Evolutionary conservation across 2,888 invertebrate genomes (phyloP).

Genomic region (Homarus gammarus): DNA sequence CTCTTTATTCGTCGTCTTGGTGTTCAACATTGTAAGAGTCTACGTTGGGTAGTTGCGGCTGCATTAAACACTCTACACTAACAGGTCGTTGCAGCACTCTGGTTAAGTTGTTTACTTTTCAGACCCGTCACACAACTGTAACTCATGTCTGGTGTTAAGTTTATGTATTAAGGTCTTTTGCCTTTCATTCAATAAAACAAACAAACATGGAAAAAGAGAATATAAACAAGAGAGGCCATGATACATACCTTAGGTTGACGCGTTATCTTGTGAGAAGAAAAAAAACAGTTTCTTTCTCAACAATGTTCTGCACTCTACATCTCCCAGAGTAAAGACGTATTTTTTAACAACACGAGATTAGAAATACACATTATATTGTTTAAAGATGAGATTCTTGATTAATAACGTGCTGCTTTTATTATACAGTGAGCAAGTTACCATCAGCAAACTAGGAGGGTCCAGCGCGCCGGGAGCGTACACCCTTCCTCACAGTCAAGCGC

Average conservation of each 20-base stretch:
- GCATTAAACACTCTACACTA: too few relatives aligned
- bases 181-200: too few relatives aligned
- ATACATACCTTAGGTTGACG: not conserved
- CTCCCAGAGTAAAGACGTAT: not conserved
- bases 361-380: not conserved
- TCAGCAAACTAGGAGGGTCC: not conserved
- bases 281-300: not conserved
- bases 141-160: too few relatives aligned
- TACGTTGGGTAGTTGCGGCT: too few relatives aligned
- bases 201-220: too few relatives aligned
- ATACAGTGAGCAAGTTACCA: not conserved
- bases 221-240: too few relatives aligned
- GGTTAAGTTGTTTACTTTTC: too few relatives aligned
- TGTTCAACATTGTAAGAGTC: too few relatives aligned
- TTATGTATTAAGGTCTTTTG: too few relatives aligned
- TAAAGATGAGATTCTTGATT: not conserved
- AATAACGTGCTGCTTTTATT: not conserved
- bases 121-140: too few relatives aligned
- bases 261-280: not conserved
- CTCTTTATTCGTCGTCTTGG: too few relatives aligned
- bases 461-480: not conserved
- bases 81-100: too few relatives aligned
- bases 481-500: not conserved
- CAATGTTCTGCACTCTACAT: not conserved
- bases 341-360: not conserved